phyloP scores from a whole-genome alignment of 2,113 vertebrate genomes.

The Mastomys coucha region DNA sequence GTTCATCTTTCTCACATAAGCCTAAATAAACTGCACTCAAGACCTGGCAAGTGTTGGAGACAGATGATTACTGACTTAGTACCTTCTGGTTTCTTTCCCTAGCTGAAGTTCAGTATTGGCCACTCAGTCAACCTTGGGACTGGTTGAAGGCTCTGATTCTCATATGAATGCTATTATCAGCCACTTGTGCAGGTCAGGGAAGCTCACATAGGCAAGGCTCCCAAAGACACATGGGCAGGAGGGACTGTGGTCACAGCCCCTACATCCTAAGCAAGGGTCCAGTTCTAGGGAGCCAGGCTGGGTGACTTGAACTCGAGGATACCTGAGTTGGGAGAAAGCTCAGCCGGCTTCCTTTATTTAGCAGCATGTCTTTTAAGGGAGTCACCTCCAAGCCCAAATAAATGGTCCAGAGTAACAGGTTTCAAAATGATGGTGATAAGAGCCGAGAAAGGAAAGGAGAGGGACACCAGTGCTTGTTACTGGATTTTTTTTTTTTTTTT shows the following conservation, averaged over 20 bases:
- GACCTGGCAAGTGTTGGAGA: not conserved
- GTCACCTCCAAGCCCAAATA: not conserved
- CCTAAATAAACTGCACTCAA: not conserved
- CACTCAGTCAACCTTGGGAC: not conserved
- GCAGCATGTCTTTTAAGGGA: not conserved
- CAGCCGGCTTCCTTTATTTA: not conserved
- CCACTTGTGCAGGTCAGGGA: not conserved
- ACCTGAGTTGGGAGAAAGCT: not conserved
- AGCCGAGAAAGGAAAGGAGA: not conserved
- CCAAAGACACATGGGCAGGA: not conserved
- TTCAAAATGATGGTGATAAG: not conserved
- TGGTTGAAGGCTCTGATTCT: not conserved
- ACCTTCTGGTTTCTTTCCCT: not conserved
- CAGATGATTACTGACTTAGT: not conserved
- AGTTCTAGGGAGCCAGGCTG: not conserved
- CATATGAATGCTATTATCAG: not conserved
- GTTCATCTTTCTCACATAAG: not conserved
- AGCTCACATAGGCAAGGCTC: not conserved
- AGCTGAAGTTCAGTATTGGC: not conserved
- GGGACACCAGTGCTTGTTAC: not conserved
- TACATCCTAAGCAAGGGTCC: not conserved
- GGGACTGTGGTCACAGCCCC: not conserved
- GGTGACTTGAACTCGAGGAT: not conserved
- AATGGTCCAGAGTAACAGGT: not conserved
- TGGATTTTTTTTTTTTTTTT: not conserved